A percentile compares a stretch with the other conserved stretches of the same genome.
Evolutionary conservation across 2,797 vertebrate genomes (phyloP).

Genomic region (Micrastur ruficollis): DNA sequence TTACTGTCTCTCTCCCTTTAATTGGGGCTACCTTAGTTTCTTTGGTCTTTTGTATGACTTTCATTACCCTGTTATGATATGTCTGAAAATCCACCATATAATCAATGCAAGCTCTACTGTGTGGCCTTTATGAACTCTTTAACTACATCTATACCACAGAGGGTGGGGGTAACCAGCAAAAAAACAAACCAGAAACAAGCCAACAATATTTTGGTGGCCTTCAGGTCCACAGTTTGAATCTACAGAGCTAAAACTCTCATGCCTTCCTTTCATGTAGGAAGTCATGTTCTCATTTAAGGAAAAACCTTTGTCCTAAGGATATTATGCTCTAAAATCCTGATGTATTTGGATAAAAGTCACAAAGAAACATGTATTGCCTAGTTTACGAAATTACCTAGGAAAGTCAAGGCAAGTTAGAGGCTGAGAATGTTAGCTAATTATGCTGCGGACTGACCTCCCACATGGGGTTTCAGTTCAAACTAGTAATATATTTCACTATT

Average conservation of each 20-base stretch:
- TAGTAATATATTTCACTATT: neutral
- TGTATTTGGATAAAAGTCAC: neutral
- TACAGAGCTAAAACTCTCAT: neutral
- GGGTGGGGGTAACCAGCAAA: accelerated
- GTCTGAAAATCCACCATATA: neutral
- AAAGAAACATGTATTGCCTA: neutral
- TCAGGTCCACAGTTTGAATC: neutral
- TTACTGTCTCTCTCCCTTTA: neutral
- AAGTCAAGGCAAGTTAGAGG: neutral
- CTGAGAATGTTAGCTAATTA: neutral
- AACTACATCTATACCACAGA: neutral
- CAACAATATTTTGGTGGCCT: neutral
- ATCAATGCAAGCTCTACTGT: neutral
- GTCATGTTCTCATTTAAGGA: neutral
- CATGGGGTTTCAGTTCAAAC: neutral
- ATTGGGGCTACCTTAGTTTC: neutral
- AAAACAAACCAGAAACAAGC: accelerated
- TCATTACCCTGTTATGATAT: neutral
- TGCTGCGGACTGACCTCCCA: neutral
- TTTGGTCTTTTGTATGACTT: neutral
- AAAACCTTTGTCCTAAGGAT: neutral
- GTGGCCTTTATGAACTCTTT: neutral
- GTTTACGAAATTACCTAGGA: neutral
- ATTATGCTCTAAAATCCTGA: neutral
- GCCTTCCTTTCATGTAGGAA: neutral